Conservation (phyloP, 2,797 vertebrate genomes). For the Myoxocephalus aenaeus region DNA sequence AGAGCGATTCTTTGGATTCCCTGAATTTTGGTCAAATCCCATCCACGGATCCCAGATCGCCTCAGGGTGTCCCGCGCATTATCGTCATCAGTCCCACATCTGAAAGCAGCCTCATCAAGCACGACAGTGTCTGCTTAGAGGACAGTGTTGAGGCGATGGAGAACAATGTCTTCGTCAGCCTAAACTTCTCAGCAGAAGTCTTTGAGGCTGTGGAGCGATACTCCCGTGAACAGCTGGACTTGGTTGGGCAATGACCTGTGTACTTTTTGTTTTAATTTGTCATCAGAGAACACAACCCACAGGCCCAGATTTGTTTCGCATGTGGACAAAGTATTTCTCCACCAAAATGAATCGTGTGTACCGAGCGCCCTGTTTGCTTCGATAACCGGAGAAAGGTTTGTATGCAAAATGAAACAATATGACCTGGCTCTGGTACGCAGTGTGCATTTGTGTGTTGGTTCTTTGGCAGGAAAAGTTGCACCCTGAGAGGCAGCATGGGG, state of each 20-base stretch:
- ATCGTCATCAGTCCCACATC: slow-evolving; percentile 87
- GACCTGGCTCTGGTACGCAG: slow-evolving; percentile 25
- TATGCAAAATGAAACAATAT: slow-evolving; percentile 22
- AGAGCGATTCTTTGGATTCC: slow-evolving; percentile 66
- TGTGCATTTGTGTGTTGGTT: slow-evolving; percentile 14
- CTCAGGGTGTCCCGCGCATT: slow-evolving; percentile 80
- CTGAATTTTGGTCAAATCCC: slow-evolving; percentile 36
- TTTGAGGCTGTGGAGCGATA: slow-evolving; percentile 84
- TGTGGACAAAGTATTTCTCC: background rate
- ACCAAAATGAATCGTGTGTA: background rate
- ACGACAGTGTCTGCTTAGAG: slow-evolving; percentile 57
- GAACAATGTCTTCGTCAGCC: slow-evolving; percentile 67
- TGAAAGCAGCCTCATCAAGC: slow-evolving; percentile 79
- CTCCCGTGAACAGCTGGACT: slow-evolving; percentile 59
- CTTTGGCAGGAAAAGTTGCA: slow-evolving; percentile 21
- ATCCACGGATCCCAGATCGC: background rate
- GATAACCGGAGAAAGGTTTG: slow-evolving; percentile 6
- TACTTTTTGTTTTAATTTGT: background rate
- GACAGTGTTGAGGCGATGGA: slow-evolving; percentile 60
- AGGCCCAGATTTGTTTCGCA: background rate
- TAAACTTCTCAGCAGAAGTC: slow-evolving; percentile 83
- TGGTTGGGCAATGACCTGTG: background rate
- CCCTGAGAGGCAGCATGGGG: slow-evolving; percentile 26
- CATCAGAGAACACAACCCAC: background rate
- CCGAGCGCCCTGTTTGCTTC: background rate